Evolutionary conservation across 1,140 invertebrate genomes (phyloP), one percentile per base, ranked within the genome.

Genomic region (Orchesella cincta): DNA sequence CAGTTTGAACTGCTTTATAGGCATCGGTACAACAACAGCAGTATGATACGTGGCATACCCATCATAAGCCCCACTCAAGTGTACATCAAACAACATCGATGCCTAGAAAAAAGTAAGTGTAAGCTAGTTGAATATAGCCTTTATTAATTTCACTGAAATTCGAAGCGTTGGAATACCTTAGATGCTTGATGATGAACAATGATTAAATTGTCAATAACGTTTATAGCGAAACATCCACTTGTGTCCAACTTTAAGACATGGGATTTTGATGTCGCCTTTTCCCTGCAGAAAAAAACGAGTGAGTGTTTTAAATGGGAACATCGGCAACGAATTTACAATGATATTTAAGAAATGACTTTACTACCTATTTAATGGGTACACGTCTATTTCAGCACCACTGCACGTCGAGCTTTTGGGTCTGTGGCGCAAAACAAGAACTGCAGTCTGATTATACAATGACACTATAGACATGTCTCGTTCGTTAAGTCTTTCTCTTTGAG

Each of bases 121-220:
- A n/a, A n/a, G n/a, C n/a, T n/a, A n/a, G n/a, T n/a, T n/a, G n/a
- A n/a, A n/a, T n/a, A n/a, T n/a, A n/a, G n/a, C n/a, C n/a, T n/a
- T n/a, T n/a, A n/a, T n/a, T n/a, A n/a, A n/a, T n/a, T n/a, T n/a
- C n/a, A n/a, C n/a, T n/a, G n/a, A n/a, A n/a, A n/a, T n/a, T n/a
- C n/a, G n/a, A n/a, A n/a, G n/a, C n/a, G n/a, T n/a, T n/a, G n/a
- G n/a, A 81, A 84, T 85, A 93, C 93, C 87, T 91, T 90, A 1
- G 91, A 91, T 35, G 89, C 88, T 85, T 98, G 95, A 87, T 98
- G 95, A 88, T 99, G 97, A 35, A 98, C 95, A 64, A 98, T 90
- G 81, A 95, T 89, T 0, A 98, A 86, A 88, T 97, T 94, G 85
- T 98, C 96, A 12, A 98, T 91, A 16, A 98, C 90, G 84, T 96